Evolutionary conservation across 2,113 vertebrate species (phyloP).

Genomic region (Larimichthys crocea): DNA sequence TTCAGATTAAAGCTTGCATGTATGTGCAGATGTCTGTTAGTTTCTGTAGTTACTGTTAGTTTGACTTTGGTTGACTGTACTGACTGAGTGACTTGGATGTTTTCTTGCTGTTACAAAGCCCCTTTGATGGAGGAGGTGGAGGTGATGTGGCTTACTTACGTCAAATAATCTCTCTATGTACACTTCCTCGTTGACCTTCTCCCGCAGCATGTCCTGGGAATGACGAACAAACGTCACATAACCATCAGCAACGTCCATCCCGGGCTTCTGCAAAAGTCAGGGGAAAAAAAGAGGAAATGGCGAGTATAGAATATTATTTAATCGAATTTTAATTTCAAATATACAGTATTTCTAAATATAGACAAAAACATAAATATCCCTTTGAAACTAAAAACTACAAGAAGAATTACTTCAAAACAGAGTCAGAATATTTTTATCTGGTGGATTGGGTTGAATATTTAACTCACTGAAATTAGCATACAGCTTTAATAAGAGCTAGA

Average conservation of each 20-base stretch:
- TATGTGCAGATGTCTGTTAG: neutral
- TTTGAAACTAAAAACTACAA: too few relatives aligned
- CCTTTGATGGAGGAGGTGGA: neutral
- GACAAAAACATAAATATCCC: too few relatives aligned
- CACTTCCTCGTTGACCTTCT: constrained; percentile 99
- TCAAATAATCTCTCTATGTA: constrained; percentile 99
- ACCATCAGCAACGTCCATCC: constrained; percentile 98
- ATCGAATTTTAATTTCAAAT: neutral
- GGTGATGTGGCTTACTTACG: constrained; percentile 87
- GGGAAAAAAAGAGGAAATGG: neutral
- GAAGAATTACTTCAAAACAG: too few relatives aligned
- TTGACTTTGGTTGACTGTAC: neutral
- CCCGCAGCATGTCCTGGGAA: constrained; percentile 99
- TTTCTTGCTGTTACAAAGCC: constrained; percentile 4
- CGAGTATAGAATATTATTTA: neutral
- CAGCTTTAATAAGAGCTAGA: too few relatives aligned
- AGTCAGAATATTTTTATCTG: too few relatives aligned
- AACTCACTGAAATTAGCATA: too few relatives aligned
- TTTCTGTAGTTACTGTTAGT: constrained; percentile 1
- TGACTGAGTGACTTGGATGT: constrained; percentile 2
- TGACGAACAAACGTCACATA: constrained; percentile 99
- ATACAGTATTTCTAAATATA: too few relatives aligned
- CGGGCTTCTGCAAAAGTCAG: constrained; percentile 89
- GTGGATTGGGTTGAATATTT: too few relatives aligned
- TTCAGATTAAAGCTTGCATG: neutral